These are phyloP conservation scores for Cartodere bifasciata DNA, from an alignment of 2,888 invertebrate genomes.

Conservation along the genomic window DNA sequence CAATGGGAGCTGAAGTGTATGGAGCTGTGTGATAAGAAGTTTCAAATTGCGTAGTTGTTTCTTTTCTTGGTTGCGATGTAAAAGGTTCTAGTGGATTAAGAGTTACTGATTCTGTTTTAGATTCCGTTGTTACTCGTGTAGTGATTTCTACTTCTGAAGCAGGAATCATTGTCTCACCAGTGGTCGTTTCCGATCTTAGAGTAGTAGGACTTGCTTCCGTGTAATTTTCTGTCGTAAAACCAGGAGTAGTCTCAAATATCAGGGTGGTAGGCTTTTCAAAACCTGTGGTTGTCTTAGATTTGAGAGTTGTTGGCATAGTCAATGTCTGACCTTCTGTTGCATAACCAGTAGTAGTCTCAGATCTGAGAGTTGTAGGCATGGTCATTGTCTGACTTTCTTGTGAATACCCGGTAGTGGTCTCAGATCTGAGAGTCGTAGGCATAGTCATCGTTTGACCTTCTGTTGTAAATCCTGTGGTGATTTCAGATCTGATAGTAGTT, in stretches of 20 bases:
- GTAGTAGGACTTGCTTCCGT: background rate
- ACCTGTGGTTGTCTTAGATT: slow-evolving; percentile 1
- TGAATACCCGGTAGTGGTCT: too few species aligned
- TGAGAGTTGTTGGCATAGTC: background rate
- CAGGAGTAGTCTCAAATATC: background rate
- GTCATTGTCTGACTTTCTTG: too few species aligned
- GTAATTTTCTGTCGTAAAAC: background rate
- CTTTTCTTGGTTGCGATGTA: background rate
- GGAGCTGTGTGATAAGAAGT: background rate
- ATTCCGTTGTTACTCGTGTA: slow-evolving; percentile 5
- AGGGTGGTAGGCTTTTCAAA: background rate
- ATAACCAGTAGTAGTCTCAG: too few species aligned
- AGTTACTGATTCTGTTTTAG: slow-evolving; percentile 18
- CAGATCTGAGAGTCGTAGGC: too few species aligned
- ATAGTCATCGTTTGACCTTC: too few species aligned
- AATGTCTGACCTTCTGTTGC: too few species aligned
- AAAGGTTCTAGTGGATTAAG: slow-evolving; percentile 8
- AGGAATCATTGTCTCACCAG: background rate
- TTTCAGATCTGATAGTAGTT: too few species aligned
- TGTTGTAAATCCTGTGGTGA: too few species aligned
- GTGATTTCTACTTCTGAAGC: background rate
- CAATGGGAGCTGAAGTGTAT: slow-evolving; percentile 2
- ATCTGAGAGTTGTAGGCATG: too few species aligned
- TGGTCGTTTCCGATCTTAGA: background rate
- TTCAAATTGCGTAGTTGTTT: too few species aligned